Percentiles rank a stretch among this genome's conserved stretches.
Evolutionary conservation across 1,140 invertebrate species (phyloP).

Genomic region (Tenebrio molitor): DNA sequence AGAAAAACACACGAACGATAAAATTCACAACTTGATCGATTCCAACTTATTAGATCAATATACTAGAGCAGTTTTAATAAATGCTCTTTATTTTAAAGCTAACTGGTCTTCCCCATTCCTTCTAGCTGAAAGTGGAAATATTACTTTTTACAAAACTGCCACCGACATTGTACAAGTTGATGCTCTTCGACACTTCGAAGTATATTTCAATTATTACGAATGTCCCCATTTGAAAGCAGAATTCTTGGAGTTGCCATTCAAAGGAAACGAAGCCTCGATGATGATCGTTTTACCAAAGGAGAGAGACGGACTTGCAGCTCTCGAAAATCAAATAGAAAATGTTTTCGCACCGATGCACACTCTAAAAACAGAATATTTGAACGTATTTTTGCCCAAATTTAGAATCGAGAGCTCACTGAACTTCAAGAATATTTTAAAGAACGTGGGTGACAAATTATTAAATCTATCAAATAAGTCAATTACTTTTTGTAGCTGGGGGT

Average conservation of each 20-base stretch:
- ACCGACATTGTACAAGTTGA: conserved; percentile 68
- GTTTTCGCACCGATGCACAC: conserved; percentile 52
- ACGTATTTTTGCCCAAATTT: conserved; percentile 66
- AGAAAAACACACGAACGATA: background rate
- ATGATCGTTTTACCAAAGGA: conserved; percentile 76
- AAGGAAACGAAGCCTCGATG: conserved; percentile 73
- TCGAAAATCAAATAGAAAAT: conserved; percentile 58
- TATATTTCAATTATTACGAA: conserved; percentile 69
- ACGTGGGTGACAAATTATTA: too few relatives aligned
- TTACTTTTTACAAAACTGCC: conserved; percentile 55
- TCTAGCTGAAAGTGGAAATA: background rate
- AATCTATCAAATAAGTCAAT: background rate
- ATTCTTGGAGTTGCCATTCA: conserved; percentile 73
- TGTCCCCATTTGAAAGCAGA: conserved; percentile 68
- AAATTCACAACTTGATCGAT: background rate
- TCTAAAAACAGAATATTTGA: conserved; percentile 49
- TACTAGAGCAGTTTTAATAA: background rate
- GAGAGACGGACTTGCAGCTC: conserved; percentile 68
- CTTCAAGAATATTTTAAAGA: conserved; percentile 52
- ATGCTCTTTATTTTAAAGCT: background rate
- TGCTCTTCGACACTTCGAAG: conserved; percentile 74
- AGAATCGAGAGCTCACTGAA: conserved; percentile 65
- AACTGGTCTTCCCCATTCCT: background rate
- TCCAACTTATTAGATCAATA: background rate
- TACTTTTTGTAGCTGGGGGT: background rate